These are phyloP conservation scores for Nesoenas mayeri DNA, from an alignment of 2,113 vertebrate species.

Conservation along the genomic window DNA sequence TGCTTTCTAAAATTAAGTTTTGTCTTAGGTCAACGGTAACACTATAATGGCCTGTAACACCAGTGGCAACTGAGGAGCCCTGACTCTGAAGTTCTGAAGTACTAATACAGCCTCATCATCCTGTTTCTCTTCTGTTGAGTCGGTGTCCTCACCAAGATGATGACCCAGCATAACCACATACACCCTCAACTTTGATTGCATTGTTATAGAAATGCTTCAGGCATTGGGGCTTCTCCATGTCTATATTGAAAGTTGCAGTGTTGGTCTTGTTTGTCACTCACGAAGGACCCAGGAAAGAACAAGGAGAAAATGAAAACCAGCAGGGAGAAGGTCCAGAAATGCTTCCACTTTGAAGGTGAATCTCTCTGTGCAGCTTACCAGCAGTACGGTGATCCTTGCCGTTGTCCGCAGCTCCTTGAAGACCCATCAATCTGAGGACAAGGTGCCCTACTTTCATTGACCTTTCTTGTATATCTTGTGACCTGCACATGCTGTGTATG, in stretches of 20 bases:
- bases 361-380: neutral
- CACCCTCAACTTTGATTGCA: neutral
- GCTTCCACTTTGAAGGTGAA: neutral
- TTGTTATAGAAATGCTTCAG: slow-evolving; percentile 4
- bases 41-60: neutral
- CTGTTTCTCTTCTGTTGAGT: neutral
- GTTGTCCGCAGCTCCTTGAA: slow-evolving; percentile 19
- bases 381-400: neutral
- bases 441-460: slow-evolving; percentile 13
- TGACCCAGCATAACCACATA: neutral
- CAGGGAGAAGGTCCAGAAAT: neutral
- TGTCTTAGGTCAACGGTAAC: neutral
- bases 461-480: neutral
- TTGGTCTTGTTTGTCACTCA: neutral
- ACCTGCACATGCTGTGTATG: neutral
- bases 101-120: neutral
- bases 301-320: neutral
- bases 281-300: neutral
- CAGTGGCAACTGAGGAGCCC: neutral
- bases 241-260: neutral
- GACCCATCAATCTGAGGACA: slow-evolving; percentile 19
- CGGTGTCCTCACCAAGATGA: neutral
- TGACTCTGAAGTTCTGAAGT: neutral
- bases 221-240: neutral
- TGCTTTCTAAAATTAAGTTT: neutral